Evolutionary conservation across 1,140 invertebrate genomes (phyloP), one percentile per base, ranked within the genome.

Genomic region (Hypothenemus hampei): DNA sequence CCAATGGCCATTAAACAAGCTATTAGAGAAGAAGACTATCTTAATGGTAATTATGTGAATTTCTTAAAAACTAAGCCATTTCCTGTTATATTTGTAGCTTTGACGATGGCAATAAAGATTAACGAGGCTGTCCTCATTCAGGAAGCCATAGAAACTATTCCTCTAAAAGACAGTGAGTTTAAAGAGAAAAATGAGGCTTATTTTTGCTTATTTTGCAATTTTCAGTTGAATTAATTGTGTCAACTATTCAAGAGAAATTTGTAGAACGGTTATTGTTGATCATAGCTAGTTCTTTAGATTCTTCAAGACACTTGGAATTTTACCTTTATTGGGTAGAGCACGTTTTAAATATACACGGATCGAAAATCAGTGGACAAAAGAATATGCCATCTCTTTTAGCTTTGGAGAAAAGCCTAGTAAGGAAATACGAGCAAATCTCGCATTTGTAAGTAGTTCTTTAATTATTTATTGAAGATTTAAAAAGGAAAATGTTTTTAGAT

Each of bases 91-190:
- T 49, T 74, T 75, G 40, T 69, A 74, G 92, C 93, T 13, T 69
- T 98, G 1, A 83, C 92, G 65, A 86, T 89, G 77, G 80, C 92
- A 7, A 72, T 98, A 24, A 86, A 87, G 66, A 75, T 98, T 4
- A 97, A 97, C 74, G 91, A 96, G 66, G 75, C 79, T 24, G 70
- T 77, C 29, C 65, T 95, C 4, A 86, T 93, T 46, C 80, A 82
- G 61, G 80, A 91, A 75, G 86, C 90, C n/a, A 67, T 98, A 11
- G 95, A 98, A 73, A 77, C 74, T 23, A 84, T 93, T 48, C 89
- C 92, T 3, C 64, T 81, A 18, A 71, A 73, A 55, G 79, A 89
- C 66, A 81, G 91, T 94, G 73, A 84, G 83, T 78, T 57, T 59
- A 39, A 39, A 56, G 22, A 52, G n/a, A n/a, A n/a, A n/a, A n/a